These are phyloP conservation scores for Tridacna crocea DNA, from an alignment of 2,888 invertebrate genomes.

Conservation along the genomic window DNA sequence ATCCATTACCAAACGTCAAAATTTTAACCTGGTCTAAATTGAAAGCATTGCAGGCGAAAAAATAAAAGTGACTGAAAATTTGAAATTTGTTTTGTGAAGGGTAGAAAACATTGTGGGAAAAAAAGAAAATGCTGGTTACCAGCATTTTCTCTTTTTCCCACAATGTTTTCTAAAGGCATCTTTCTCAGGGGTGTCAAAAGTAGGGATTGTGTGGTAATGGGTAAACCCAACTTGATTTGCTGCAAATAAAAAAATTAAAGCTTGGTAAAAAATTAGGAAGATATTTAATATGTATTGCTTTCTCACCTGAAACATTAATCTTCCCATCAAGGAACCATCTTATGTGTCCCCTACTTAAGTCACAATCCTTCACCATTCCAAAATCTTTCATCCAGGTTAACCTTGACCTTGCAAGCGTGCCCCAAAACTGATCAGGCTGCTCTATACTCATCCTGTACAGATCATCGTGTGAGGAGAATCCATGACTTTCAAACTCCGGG, in stretches of 20 bases:
- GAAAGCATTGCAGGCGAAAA: no score
- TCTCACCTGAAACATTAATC: conserved; percentile 83
- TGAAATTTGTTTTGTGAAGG: no score
- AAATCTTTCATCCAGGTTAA: conserved; percentile 83
- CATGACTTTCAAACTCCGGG: conserved; percentile 78
- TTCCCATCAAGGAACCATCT: conserved; percentile 84
- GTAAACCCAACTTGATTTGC: no score
- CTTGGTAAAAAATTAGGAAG: background rate
- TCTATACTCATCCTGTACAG: conserved; percentile 81
- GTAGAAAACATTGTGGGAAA: background rate
- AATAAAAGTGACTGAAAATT: no score
- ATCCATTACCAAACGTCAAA: no score
- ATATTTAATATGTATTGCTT: background rate
- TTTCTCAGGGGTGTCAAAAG: background rate
- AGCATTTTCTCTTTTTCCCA: conserved; percentile 17
- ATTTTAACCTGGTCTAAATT: no score
- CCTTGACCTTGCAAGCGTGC: conserved; percentile 80
- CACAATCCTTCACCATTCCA: conserved; percentile 78
- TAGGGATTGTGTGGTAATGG: no score
- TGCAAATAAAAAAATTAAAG: no score
- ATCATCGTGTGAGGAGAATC: conserved; percentile 76
- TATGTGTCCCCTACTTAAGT: conserved; percentile 79
- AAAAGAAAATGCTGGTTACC: background rate
- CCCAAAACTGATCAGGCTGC: conserved; percentile 83
- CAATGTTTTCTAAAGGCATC: conserved; percentile 1